phyloP scores from a whole-genome alignment of 1,140 invertebrate species.

The Bombyx mori region ASM3026992v2 NC_085113.1:6115001-6115500 shows the following conservation, averaged over 20 bases:
- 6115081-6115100: conserved; percentile 44
- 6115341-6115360: too few relatives aligned
- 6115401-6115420: too few relatives aligned
- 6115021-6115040: neutral
- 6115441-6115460: too few relatives aligned
- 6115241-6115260: conserved; percentile 67
- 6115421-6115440: too few relatives aligned
- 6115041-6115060: neutral
- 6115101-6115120: conserved; percentile 21
- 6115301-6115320: neutral
- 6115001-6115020: neutral
- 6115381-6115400: too few relatives aligned
- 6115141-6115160: conserved; percentile 41
- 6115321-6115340: too few relatives aligned
- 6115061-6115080: conserved; percentile 31
- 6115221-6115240: conserved; percentile 66
- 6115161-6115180: conserved; percentile 49
- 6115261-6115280: conserved; percentile 75
- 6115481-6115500: too few relatives aligned
- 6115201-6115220: conserved; percentile 65
- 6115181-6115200: conserved; percentile 64
- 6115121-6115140: conserved; percentile 32
- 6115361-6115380: too few relatives aligned
- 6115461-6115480: too few relatives aligned
- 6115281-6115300: conserved; percentile 74